These are phyloP conservation scores for Rousettus leschenaultii DNA, from an alignment of 2,113 vertebrate genomes.

Conservation along the genomic window DNA sequence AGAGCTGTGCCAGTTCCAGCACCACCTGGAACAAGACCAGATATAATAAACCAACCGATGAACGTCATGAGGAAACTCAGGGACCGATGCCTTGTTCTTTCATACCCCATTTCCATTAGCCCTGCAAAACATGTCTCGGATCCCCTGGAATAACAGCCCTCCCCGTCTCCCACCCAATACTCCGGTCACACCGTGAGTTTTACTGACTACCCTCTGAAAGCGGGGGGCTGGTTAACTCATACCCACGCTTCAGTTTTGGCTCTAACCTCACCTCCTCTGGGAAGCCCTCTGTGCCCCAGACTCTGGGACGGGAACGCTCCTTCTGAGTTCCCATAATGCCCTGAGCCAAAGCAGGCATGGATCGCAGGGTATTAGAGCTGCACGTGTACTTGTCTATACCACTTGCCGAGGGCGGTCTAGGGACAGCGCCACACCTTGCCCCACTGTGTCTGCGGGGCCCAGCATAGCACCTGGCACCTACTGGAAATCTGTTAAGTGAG, in stretches of 20 bases:
- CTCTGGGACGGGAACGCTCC: not conserved
- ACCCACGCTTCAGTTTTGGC: not conserved
- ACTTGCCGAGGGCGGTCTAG: not conserved
- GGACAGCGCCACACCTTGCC: not conserved
- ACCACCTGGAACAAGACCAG: conserved; percentile 70
- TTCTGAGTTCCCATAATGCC: not conserved
- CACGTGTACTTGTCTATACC: too few species aligned
- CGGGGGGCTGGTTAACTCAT: not conserved
- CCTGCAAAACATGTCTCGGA: fast-evolving
- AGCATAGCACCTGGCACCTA: not conserved
- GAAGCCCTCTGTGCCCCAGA: not conserved
- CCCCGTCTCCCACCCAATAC: too few species aligned
- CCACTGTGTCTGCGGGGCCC: not conserved
- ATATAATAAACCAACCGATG: fast-evolving
- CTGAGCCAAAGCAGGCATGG: not conserved
- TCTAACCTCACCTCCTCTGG: not conserved
- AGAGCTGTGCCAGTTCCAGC: conserved; percentile 77
- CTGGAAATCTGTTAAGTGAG: not conserved
- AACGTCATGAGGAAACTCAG: fast-evolving
- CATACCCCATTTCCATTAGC: not conserved
- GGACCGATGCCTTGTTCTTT: not conserved
- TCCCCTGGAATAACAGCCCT: not conserved
- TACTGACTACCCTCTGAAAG: not conserved
- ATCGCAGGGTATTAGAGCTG: fast-evolving
- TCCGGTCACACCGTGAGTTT: not conserved